These are phyloP conservation scores for Pachyuromys duprasi DNA, from an alignment of 2,797 vertebrate species.

Conservation along the genomic window DNA sequence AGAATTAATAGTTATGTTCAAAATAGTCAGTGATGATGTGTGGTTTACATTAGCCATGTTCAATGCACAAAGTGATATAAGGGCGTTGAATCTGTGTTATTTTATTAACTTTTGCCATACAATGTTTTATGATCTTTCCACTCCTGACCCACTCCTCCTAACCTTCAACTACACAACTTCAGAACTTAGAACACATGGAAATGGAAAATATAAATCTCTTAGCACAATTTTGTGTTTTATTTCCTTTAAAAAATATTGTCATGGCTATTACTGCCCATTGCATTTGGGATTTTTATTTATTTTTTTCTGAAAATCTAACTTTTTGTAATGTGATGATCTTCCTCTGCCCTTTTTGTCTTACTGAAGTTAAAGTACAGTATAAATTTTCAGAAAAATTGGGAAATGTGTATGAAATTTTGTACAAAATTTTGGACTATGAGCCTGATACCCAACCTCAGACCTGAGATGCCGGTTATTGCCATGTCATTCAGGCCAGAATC, in stretches of 20 bases:
- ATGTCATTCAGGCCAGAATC: background rate
- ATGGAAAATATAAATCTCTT: background rate
- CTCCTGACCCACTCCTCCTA: no score
- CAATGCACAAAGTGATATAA: conserved; percentile 29
- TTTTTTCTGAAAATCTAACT: background rate
- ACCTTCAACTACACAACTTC: background rate
- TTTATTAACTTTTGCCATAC: background rate
- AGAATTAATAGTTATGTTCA: conserved; percentile 50
- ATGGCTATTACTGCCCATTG: background rate
- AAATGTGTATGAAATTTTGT: background rate
- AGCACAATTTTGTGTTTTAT: background rate
- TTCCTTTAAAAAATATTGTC: background rate
- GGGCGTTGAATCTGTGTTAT: background rate
- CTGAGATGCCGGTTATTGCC: background rate
- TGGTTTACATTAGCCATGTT: conserved; percentile 22
- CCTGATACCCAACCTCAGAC: background rate
- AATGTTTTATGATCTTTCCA: background rate
- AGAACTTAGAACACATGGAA: background rate
- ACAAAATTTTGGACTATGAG: background rate
- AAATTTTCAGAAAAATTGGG: conserved; percentile 9
- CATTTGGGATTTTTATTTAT: background rate
- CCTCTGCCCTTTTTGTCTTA: background rate
- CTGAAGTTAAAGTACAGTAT: background rate
- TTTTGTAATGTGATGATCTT: background rate
- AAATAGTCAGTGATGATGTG: background rate